Evolutionary conservation across 2,888 invertebrate genomes (phyloP).

Genomic region (Drosophila neutralis): DNA sequence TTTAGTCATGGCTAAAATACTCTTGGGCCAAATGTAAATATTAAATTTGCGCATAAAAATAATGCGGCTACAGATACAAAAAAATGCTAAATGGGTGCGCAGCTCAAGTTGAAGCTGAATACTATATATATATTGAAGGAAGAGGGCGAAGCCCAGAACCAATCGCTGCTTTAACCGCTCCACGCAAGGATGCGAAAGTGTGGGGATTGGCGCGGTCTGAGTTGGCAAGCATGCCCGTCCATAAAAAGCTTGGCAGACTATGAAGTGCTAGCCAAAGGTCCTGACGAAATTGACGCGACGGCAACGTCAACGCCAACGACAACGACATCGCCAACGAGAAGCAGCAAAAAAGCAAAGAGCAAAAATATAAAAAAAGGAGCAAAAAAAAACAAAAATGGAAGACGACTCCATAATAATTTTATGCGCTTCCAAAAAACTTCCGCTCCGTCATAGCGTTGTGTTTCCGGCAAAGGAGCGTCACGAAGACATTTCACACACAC

Average conservation of each 20-base stretch:
- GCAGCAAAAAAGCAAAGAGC: neutral
- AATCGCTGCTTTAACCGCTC: slow-evolving; percentile 32
- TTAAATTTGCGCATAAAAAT: slow-evolving; percentile 74
- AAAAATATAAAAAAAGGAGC: neutral
- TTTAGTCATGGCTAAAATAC: slow-evolving; percentile 53
- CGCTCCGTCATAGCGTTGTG: slow-evolving; percentile 67
- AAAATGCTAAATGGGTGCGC: slow-evolving; percentile 38
- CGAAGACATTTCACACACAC: slow-evolving; percentile 51
- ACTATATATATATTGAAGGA: slow-evolving; percentile 1
- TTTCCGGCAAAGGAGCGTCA: slow-evolving; percentile 58
- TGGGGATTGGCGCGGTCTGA: neutral
- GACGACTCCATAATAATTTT: slow-evolving; percentile 81
- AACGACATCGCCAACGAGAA: slow-evolving; percentile 21
- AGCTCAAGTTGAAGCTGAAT: slow-evolving; percentile 24
- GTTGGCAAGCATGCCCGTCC: slow-evolving; percentile 39
- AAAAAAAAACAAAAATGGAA: slow-evolving; percentile 51
- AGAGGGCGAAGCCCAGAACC: slow-evolving; percentile 21
- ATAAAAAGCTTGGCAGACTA: slow-evolving; percentile 72
- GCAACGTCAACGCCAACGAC: slow-evolving; percentile 49
- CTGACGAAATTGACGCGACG: slow-evolving; percentile 73
- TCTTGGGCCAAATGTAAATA: slow-evolving; percentile 74
- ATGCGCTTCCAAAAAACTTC: slow-evolving; percentile 72
- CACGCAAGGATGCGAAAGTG: neutral
- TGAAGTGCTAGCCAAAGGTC: slow-evolving; percentile 71
- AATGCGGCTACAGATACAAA: slow-evolving; percentile 31